Evolutionary conservation across 2,113 vertebrate species (phyloP), one percentile per base, ranked within the genome.

Genomic region (Hippocampus barbouri): DNA sequence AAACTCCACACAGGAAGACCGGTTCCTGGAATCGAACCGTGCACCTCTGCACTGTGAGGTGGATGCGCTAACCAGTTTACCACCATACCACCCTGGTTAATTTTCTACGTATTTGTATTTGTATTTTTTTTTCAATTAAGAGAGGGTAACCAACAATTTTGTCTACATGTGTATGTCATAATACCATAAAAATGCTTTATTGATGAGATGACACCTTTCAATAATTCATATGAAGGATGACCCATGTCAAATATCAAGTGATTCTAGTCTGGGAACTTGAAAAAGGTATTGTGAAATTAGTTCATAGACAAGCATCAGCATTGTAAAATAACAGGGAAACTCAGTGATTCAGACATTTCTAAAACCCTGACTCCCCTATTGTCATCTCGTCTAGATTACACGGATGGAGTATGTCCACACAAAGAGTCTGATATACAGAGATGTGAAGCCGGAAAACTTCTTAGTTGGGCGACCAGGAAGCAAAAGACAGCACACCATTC

Each of bases 391-490:
- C 9, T 81, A 98, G 97, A 98, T 98, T 90, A 96, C 97, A 0
- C 93, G 97, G 88, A 98, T 98, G 96, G 97, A 98, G 87, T 97
- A 94, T 0, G 97, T 98, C 77, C 97, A 98, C 91, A 95, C 95
- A 85, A 96, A 96, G 93, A 98, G 96, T 91, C 93, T 98, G 86
- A 98, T 98, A 87, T 98, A 98, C 91, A 93, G 97, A 61, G 97
- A 98, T 0, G 97, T 98, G 79, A 98, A 98, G 90, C 97, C 97
- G 0, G 97, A 98, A 87, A 98, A 98, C 91, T 98, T 98, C 89
- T 90, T 98, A 86, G 95, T 98, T 79, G 97, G 97, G 61, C 94
- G 96, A 60, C 97, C 96, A 1, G 97, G 97, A 69, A 96, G 93
- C 91, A 96, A 95, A 88, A 90, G 96, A 83, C 97, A 98, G 84